phyloP scores from a whole-genome alignment of 1,140 invertebrate genomes.

The Drosophila fuyamai region DNA sequence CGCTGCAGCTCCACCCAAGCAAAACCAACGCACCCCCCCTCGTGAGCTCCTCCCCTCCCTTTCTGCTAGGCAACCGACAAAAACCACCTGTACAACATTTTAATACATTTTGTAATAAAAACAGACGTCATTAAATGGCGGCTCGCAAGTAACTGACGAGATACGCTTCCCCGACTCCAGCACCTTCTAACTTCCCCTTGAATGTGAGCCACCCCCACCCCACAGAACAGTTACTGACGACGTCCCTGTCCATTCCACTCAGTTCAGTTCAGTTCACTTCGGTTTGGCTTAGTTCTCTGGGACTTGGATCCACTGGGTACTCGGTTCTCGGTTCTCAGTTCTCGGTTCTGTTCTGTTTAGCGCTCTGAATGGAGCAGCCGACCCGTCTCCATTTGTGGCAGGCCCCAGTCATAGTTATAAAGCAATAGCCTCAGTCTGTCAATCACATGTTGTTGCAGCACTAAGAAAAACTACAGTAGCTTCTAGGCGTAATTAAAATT shows the following conservation, averaged over 20 bases:
- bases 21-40: conserved; percentile 15
- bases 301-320: conserved; percentile 14
- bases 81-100: conserved; percentile 62
- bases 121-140: conserved; percentile 50
- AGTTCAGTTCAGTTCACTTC: conserved; percentile 4
- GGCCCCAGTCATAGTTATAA: conserved; percentile 21
- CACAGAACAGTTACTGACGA: conserved; percentile 47
- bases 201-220: neutral
- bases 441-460: conserved; percentile 22
- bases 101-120: conserved; percentile 66
- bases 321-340: conserved; percentile 9
- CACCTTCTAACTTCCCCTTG: neutral
- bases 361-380: conserved; percentile 61
- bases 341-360: conserved; percentile 75
- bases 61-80: conserved; percentile 13
- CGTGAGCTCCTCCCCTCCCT: neutral
- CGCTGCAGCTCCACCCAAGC: conserved; percentile 34
- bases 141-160: conserved; percentile 34
- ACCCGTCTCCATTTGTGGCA: conserved; percentile 66
- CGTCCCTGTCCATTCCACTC: conserved; percentile 35
- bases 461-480: neutral
- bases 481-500: too few relatives aligned
- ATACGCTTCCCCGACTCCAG: conserved; percentile 25
- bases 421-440: conserved; percentile 19
- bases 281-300: conserved; percentile 17